Percentiles rank a stretch among this genome's conserved stretches.
Evolutionary conservation across 2,797 vertebrate species (phyloP).

Genomic region (Eptatretus atami): DNA sequence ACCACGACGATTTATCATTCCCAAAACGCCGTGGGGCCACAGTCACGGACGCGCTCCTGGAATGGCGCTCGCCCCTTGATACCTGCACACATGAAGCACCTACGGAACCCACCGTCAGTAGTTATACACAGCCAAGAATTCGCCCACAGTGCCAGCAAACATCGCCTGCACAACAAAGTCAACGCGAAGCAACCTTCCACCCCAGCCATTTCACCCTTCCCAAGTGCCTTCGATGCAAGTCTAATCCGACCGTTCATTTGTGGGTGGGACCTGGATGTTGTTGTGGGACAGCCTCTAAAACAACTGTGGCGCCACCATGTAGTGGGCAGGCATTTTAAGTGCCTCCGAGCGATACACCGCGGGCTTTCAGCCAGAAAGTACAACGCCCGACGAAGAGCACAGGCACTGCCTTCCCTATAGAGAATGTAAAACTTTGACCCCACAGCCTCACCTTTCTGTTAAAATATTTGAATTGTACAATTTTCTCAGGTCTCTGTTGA

Average conservation of each 20-base stretch:
- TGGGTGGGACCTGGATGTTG: conserved; percentile 24
- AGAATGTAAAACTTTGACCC: conserved; percentile 93
- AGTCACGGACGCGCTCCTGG: not conserved
- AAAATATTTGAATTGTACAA: conserved; percentile 9
- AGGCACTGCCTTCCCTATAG: conserved; percentile 59
- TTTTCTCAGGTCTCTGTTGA: too few relatives aligned
- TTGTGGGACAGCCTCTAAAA: conserved; percentile 13
- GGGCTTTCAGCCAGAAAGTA: conserved; percentile 19
- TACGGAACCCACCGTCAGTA: conserved; percentile 41
- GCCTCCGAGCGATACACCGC: conserved; percentile 54
- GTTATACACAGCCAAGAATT: conserved; percentile 52
- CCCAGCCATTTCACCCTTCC: conserved; percentile 38
- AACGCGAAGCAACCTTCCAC: conserved; percentile 13
- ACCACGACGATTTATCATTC: not conserved
- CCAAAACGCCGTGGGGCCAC: not conserved
- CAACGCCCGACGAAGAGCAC: conserved; percentile 22
- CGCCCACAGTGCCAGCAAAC: conserved; percentile 19
- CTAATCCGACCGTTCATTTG: conserved; percentile 11
- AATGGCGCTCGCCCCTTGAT: conserved; percentile 1
- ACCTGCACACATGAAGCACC: not conserved
- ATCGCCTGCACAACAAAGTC: conserved; percentile 2
- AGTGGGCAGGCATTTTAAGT: conserved; percentile 18
- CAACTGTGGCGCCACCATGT: conserved; percentile 14
- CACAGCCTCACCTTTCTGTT: conserved; percentile 73
- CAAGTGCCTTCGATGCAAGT: conserved; percentile 40